Base-by-base conservation (phyloP, 2,888 invertebrate genomes). In the Encarsia formosa region DNA sequence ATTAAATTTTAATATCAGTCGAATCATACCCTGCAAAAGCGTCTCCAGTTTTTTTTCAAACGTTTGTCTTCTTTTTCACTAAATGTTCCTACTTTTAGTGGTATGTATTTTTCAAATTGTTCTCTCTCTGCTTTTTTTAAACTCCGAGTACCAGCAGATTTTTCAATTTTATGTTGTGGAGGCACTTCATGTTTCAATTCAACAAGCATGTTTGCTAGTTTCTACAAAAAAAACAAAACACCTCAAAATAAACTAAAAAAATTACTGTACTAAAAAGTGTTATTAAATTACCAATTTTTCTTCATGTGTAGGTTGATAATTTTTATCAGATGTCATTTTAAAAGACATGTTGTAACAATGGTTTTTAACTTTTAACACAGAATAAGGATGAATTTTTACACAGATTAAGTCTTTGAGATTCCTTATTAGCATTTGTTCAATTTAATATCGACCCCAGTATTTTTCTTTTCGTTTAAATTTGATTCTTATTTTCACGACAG, bases 31-130 rank as follows among this genome's bases (percentile, higher is more conserved):
- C 65, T 19, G 35, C 71, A 71, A 61, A 72, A 72, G 18, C n/a
- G 35, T 38, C 58, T 50, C 72, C 71, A 72, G 42, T 72, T 72
- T n/a, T 49, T 44, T 5, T 13, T 55, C 22, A 72, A 65, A 34
- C 56, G 60, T 24, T 56, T 29, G 48, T 71, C 67, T 49, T 72
- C 72, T 1, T 5, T 23, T 1, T 49, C 13, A 15, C 59, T 53
- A 39, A 59, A 72, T 9, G 9, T 1, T 6, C 66, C 67, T 37
- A 47, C 61, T 52, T 60, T 64, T 3, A 71, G 47, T 6, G 56
- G 42, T 2, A 59, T 61, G 26, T 60, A 56, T 42, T 57, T 47
- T 47, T 62, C 37, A 41, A 72, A 65, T 40, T 50, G 8, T 19
- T 54, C 37, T 48, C 49, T 64, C 26, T 65, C 54, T 13, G 2